Conservation (phyloP, 2,797 vertebrate genomes). For the Ambastaia sidthimunki region DNA sequence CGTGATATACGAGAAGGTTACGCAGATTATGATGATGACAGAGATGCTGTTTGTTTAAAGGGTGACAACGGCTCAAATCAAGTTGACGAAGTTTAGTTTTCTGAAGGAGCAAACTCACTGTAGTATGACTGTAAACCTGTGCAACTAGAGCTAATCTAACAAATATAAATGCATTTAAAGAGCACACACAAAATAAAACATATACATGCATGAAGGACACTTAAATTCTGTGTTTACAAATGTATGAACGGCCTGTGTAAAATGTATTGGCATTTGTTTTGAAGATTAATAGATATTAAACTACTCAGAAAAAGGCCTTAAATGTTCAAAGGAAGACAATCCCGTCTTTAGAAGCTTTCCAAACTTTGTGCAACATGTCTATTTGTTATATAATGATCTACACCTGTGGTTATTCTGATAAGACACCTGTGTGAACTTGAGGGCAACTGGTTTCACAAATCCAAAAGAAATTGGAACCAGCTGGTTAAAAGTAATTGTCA, state of each 20-base stretch:
- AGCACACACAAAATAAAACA: background rate
- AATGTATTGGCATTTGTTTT: background rate
- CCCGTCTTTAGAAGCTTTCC: background rate
- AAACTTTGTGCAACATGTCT: background rate
- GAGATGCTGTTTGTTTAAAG: conserved; percentile 48
- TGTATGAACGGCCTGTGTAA: background rate
- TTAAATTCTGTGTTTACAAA: background rate
- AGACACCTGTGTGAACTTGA: conserved; percentile 5
- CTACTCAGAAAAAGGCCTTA: background rate
- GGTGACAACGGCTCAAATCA: conserved; percentile 39
- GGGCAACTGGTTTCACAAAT: background rate
- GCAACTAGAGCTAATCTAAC: background rate
- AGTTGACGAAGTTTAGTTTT: conserved; percentile 39
- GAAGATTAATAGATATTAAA: background rate
- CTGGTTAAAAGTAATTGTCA: background rate
- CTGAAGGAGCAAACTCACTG: conserved; percentile 15
- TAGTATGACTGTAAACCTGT: background rate
- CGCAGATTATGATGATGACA: conserved; percentile 48
- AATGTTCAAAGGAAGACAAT: background rate
- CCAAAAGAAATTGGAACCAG: background rate
- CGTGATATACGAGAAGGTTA: conserved; percentile 52
- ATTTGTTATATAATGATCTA: background rate
- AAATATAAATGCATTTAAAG: background rate
- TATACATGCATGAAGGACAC: background rate
- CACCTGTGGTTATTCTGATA: background rate